These are phyloP conservation scores for Piscicola geometra DNA, from an alignment of 2,888 invertebrate species.

Conservation along the genomic window DNA sequence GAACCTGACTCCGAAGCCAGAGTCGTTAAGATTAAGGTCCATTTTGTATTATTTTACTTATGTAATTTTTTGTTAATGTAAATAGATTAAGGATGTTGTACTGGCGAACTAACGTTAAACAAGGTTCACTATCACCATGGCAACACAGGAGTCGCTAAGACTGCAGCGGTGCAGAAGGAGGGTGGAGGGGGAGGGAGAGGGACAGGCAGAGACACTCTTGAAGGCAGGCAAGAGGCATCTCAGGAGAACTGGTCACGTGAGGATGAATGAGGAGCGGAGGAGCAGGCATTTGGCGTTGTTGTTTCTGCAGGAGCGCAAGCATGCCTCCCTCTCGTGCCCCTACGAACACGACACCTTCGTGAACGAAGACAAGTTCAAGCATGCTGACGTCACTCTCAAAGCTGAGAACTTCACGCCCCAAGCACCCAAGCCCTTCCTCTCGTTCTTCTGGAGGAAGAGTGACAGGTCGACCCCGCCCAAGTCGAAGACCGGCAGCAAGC, in stretches of 20 bases:
- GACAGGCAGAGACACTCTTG: neutral
- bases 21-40: neutral
- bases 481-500: neutral
- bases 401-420: neutral
- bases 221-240: neutral
- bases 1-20: neutral
- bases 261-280: neutral
- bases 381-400: neutral
- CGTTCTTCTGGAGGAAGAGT: neutral
- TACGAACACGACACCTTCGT: neutral
- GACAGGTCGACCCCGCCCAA: neutral
- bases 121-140: too few relatives aligned
- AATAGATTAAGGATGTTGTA: too few relatives aligned
- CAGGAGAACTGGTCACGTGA: neutral
- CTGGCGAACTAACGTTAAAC: too few relatives aligned
- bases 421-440: conserved; percentile 4
- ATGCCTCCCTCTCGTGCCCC: neutral
- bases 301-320: conserved; percentile 5
- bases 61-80: too few relatives aligned
- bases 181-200: neutral
- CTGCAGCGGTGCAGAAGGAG: neutral
- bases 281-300: neutral
- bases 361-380: neutral
- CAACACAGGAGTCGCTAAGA: neutral
- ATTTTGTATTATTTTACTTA: too few relatives aligned